Conservation (phyloP, 2,797 vertebrate genomes). For the Lepidocolaptes lacrymiger region DNA sequence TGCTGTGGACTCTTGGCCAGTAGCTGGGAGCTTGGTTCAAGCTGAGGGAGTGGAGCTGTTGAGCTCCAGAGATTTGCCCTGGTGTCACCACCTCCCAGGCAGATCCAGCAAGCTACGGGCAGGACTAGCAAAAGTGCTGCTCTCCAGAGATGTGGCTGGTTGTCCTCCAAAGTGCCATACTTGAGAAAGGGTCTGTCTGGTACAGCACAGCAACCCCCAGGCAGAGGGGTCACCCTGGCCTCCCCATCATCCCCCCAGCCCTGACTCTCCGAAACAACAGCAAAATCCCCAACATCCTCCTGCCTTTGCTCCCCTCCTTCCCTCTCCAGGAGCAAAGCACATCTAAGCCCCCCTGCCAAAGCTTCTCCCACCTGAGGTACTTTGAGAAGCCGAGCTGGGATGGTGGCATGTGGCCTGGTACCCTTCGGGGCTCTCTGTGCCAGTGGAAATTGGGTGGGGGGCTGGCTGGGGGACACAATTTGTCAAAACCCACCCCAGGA, state of each 20-base stretch:
- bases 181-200: background rate
- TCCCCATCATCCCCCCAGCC: background rate
- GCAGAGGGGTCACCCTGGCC: background rate
- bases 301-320: background rate
- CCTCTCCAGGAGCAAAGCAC: background rate
- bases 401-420: accelerated
- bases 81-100: background rate
- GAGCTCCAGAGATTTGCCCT: background rate
- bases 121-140: background rate
- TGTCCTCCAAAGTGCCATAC: background rate
- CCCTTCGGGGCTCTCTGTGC: background rate
- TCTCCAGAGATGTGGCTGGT: background rate
- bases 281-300: background rate
- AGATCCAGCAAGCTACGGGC: background rate
- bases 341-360: background rate
- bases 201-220: background rate
- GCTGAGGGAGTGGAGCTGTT: background rate
- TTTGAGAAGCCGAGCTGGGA: background rate
- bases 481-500: conserved; percentile 28
- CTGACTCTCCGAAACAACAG: background rate
- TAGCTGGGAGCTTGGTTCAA: background rate
- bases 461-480: background rate
- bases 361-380: background rate
- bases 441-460: accelerated
- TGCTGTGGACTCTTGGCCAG: background rate